Conservation (phyloP, 2,113 vertebrate species). For the Malurus alboscapulatus region DNA sequence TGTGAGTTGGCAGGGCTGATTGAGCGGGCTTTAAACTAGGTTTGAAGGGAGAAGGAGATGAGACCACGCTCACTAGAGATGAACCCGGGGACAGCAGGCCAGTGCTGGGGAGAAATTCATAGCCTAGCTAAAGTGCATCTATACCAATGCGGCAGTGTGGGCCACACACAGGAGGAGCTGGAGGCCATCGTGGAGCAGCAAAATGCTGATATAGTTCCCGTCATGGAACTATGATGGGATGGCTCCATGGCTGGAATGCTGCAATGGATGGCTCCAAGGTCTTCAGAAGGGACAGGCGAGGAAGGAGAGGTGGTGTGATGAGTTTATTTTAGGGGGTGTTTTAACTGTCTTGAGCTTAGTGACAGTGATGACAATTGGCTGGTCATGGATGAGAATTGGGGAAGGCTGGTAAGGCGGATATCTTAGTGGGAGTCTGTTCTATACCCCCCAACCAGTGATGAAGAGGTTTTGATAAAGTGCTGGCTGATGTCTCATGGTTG, state of each 20-base stretch:
- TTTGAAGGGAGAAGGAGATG: not conserved
- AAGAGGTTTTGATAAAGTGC: not conserved
- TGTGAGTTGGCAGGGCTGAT: not conserved
- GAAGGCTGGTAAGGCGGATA: not conserved
- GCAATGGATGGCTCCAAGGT: not conserved
- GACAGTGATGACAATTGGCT: fast-evolving
- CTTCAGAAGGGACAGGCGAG: not conserved
- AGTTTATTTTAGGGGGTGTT: not conserved
- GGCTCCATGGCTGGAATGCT: not conserved
- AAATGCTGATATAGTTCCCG: not conserved
- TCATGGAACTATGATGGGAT: not conserved
- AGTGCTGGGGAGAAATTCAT: not conserved
- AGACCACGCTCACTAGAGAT: not conserved
- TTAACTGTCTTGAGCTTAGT: not conserved
- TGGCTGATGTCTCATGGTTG: not conserved
- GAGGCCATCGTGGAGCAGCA: not conserved
- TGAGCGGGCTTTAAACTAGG: not conserved
- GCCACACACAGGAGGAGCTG: not conserved
- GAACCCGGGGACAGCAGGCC: not conserved
- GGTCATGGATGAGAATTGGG: not conserved
- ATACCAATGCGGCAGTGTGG: not conserved
- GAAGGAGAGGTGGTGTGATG: not conserved
- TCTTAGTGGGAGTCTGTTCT: not conserved
- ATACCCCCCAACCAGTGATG: not conserved
- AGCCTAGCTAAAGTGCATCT: not conserved